Evolutionary conservation across 2,888 invertebrate genomes (phyloP).

Genomic region (Dysmachus trigonus): DNA sequence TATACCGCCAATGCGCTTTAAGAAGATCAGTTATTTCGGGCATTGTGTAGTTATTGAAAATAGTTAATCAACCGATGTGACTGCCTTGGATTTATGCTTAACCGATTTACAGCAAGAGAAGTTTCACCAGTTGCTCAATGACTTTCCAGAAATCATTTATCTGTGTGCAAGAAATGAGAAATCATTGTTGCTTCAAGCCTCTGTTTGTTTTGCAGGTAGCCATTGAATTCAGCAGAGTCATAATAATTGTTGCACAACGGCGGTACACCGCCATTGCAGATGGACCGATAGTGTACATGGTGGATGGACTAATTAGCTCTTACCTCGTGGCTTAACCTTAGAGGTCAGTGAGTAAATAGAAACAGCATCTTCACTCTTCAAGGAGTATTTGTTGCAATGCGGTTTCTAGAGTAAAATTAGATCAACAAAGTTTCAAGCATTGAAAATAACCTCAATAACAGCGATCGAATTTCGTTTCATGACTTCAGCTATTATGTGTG

Average conservation of each 20-base stretch:
- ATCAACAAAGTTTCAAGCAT: background rate
- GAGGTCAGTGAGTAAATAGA: background rate
- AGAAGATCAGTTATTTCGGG: background rate
- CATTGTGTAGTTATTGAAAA: background rate
- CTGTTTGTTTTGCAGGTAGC: background rate
- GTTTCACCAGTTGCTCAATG: background rate
- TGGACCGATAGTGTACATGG: background rate
- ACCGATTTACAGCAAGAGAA: background rate
- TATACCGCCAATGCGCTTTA: background rate
- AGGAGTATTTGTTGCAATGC: background rate
- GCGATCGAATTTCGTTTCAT: background rate
- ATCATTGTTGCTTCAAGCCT: background rate
- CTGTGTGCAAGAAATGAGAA: background rate
- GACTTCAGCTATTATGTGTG: background rate
- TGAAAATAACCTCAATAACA: background rate
- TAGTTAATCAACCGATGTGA: background rate
- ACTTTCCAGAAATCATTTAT: background rate
- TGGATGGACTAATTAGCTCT: background rate
- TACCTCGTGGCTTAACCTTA: background rate
- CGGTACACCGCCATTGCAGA: background rate
- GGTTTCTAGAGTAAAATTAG: background rate
- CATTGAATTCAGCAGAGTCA: background rate
- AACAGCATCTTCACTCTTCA: background rate
- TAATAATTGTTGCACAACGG: background rate
- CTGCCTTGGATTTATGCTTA: background rate